Evolutionary conservation across 2,888 invertebrate genomes (phyloP).

Genomic region (Brenthis daphne): DNA sequence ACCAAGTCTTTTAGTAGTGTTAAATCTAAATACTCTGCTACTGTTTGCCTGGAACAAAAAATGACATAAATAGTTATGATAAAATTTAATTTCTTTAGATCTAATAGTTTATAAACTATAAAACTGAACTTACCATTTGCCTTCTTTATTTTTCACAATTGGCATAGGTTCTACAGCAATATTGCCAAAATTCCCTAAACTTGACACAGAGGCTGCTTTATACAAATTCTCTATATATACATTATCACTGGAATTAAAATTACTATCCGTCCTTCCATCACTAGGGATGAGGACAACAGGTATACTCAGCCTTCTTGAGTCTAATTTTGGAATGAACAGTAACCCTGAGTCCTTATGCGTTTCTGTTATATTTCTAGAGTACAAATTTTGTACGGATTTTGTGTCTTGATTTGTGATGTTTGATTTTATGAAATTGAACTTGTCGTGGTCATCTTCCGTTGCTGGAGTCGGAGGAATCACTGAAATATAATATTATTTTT

Average conservation of each 20-base stretch:
- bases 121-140: constrained; percentile 68
- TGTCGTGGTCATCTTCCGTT: constrained; percentile 55
- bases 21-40: constrained; percentile 84
- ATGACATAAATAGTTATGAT: no score
- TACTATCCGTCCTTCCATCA: constrained; percentile 56
- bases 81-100: no score
- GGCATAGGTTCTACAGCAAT: constrained; percentile 74
- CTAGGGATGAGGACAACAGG: constrained; percentile 70
- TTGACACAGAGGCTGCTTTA: constrained; percentile 73
- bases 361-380: constrained; percentile 51
- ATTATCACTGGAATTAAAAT: constrained; percentile 72
- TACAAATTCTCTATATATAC: constrained; percentile 74
- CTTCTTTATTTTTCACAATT: constrained; percentile 75
- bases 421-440: constrained; percentile 61
- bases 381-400: constrained; percentile 70
- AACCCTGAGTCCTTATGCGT: constrained; percentile 57
- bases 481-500: constrained; percentile 46
- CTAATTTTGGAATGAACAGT: constrained; percentile 66
- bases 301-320: constrained; percentile 68
- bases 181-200: constrained; percentile 72
- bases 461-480: constrained; percentile 77
- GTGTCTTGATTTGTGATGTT: constrained; percentile 46
- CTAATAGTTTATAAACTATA: background rate
- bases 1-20: constrained; percentile 83
- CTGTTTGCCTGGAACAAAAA: constrained; percentile 64